These are phyloP conservation scores for Halichondria panicea DNA, from an alignment of 37 sponge, comb jelly and placozoan genomes.

Conservation along the genomic window DNA sequence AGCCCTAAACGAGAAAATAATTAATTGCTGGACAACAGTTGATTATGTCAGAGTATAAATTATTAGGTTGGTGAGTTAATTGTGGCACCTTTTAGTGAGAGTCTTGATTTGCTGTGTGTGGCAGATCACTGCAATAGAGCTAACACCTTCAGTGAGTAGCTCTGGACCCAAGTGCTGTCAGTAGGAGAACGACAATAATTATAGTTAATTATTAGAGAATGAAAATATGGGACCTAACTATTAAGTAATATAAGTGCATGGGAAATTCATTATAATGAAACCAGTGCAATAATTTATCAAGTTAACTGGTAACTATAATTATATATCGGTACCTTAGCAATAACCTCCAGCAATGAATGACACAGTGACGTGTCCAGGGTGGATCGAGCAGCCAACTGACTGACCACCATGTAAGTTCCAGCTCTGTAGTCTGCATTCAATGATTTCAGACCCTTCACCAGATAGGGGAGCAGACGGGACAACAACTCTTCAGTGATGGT, in stretches of 20 bases:
- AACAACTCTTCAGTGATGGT: conserved; percentile 62
- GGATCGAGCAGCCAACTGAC: conserved; percentile 39
- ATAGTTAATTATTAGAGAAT: not conserved
- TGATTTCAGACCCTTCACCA: conserved; percentile 79
- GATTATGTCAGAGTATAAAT: not conserved
- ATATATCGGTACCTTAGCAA: conserved; percentile 61
- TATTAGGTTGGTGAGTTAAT: not conserved
- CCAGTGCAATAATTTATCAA: not conserved
- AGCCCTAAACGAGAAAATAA: conserved; percentile 4
- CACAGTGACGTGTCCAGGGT: conserved; percentile 42
- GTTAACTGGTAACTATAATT: not conserved
- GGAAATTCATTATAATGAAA: not conserved
- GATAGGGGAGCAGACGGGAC: conserved; percentile 40
- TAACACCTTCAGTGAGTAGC: conserved; percentile 39
- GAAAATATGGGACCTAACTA: not conserved
- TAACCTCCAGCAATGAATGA: conserved; percentile 40
- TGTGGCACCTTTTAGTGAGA: conserved; percentile 28
- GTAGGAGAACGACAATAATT: not conserved
- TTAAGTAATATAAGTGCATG: not conserved
- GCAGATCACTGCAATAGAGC: conserved; percentile 42
- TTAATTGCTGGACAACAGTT: not conserved
- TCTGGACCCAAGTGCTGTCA: conserved; percentile 33
- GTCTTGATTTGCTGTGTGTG: conserved; percentile 22
- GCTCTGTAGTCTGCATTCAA: conserved; percentile 41
- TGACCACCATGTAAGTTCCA: conserved; percentile 58